phyloP scores from a whole-genome alignment of 1,140 invertebrate genomes.

The Drosophila ogumai region DNA sequence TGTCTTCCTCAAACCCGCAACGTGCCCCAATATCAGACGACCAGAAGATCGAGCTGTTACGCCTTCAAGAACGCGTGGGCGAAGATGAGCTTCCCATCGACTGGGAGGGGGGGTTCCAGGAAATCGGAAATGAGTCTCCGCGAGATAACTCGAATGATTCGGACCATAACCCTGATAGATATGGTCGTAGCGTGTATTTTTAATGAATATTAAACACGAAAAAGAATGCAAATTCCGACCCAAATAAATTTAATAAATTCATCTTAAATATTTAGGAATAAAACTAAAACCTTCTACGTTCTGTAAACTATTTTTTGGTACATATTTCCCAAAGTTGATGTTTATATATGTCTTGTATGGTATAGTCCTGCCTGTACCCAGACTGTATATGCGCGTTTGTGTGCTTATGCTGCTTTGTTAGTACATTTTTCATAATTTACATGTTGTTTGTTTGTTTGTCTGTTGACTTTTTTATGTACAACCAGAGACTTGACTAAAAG shows the following conservation, averaged over 20 bases:
- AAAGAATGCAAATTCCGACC: background rate
- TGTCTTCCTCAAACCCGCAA: background rate
- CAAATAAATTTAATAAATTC: background rate
- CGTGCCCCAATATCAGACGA: slow-evolving; percentile 52
- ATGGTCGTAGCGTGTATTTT: slow-evolving; percentile 9
- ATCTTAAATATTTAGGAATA: background rate
- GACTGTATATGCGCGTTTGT: slow-evolving; percentile 12
- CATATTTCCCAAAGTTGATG: background rate
- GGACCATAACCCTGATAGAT: background rate
- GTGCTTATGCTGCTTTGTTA: slow-evolving; percentile 70
- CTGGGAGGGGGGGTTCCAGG: background rate
- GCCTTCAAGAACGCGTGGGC: slow-evolving; percentile 3
- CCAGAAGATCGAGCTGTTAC: slow-evolving; percentile 38
- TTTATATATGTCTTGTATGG: slow-evolving; percentile 5
- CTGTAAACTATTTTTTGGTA: background rate
- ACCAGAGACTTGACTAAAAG: slow-evolving; percentile 78
- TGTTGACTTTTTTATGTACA: slow-evolving; percentile 81
- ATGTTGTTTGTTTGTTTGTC: slow-evolving; percentile 76
- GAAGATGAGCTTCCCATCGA: background rate
- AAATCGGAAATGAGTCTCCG: background rate
- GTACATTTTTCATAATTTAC: slow-evolving; percentile 83
- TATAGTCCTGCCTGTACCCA: slow-evolving; percentile 8
- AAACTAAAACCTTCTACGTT: background rate
- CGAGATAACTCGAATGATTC: slow-evolving; percentile 6
- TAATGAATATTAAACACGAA: background rate